A percentile compares a stretch with the other conserved stretches of the same genome.
These are phyloP conservation scores for Eledona agricola DNA, from an alignment of 2,888 invertebrate genomes.

Conservation along the genomic window DNA sequence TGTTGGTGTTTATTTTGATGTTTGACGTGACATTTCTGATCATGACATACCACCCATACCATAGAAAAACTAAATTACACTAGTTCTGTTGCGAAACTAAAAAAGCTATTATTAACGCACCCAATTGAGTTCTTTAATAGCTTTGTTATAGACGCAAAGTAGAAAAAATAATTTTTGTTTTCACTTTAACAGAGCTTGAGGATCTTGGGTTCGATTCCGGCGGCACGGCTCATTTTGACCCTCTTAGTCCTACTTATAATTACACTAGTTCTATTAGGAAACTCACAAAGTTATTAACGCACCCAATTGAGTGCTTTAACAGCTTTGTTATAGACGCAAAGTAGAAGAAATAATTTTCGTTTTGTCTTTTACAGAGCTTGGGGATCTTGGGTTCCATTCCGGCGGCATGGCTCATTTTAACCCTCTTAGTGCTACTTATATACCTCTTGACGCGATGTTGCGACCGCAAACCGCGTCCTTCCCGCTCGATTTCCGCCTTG, in stretches of 20 bases:
- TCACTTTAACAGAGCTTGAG: slow-evolving; percentile 80
- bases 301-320: neutral
- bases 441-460: slow-evolving; percentile 96
- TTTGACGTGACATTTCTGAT: no score
- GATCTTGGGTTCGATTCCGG: slow-evolving; percentile 92
- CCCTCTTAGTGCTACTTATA: slow-evolving; percentile 86
- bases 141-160: neutral
- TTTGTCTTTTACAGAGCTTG: slow-evolving; percentile 75
- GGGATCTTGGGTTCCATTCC: slow-evolving; percentile 93
- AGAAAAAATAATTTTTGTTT: slow-evolving; percentile 33
- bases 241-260: slow-evolving; percentile 87
- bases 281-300: no score
- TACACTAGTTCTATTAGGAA: no score
- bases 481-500: slow-evolving; percentile 86
- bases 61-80: no score
- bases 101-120: no score
- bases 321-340: neutral
- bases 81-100: no score
- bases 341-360: slow-evolving; percentile 24
- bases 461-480: slow-evolving; percentile 90
- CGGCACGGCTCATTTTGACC: slow-evolving; percentile 90
- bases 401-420: slow-evolving; percentile 92
- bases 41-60: no score
- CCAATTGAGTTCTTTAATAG: neutral
- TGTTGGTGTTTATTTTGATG: no score